Conservation (phyloP, 2,888 invertebrate genomes). For the Ennomos erosarius region DNA sequence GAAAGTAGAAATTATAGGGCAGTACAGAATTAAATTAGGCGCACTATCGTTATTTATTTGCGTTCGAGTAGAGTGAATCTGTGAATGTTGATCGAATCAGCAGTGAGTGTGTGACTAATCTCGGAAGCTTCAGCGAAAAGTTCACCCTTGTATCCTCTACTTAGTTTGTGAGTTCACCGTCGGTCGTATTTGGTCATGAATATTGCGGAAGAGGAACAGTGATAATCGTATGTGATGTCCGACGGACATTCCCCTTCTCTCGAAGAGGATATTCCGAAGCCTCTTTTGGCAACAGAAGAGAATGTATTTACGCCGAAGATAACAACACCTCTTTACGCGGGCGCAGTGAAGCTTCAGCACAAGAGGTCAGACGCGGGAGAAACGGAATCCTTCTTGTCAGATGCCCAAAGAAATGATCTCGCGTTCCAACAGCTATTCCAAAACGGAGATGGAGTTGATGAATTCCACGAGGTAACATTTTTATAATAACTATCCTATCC, state of each 20-base stretch:
- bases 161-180: too few relatives aligned
- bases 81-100: not conserved
- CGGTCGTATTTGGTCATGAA: conserved; percentile 27
- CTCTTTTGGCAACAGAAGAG: conserved; percentile 71
- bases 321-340: conserved; percentile 74
- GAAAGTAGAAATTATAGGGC: too few relatives aligned
- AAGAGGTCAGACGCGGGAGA: conserved; percentile 70
- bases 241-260: conserved; percentile 80
- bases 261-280: conserved; percentile 78
- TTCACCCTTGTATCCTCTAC: too few relatives aligned
- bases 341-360: conserved; percentile 72
- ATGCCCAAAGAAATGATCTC: conserved; percentile 76
- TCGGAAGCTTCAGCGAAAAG: conserved; percentile 27
- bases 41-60: too few relatives aligned
- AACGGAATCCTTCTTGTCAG: conserved; percentile 72
- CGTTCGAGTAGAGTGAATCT: not conserved
- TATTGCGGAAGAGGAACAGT: conserved; percentile 35
- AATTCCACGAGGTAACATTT: conserved; percentile 63
- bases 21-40: too few relatives aligned
- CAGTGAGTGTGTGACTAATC: conserved; percentile 44
- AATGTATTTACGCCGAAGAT: conserved; percentile 81
- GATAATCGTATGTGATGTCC: conserved; percentile 72
- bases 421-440: conserved; percentile 75
- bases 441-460: conserved; percentile 71
- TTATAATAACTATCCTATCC: not conserved